phyloP scores from a whole-genome alignment of 2,888 invertebrate species.

The Lathronympha strigana region DNA sequence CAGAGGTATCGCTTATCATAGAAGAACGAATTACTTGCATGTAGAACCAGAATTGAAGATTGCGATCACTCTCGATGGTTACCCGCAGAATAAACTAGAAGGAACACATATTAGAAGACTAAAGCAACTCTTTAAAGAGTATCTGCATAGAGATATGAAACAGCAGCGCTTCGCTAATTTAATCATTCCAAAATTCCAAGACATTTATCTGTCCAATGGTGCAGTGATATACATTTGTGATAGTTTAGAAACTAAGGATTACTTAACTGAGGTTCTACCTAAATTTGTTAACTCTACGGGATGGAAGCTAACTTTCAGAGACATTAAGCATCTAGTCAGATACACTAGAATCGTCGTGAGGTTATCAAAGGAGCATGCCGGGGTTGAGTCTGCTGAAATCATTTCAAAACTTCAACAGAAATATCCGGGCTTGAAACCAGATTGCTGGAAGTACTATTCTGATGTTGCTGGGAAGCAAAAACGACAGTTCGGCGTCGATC shows the following conservation, averaged over 20 bases:
- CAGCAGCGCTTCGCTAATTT: constrained; percentile 67
- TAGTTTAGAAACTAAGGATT: constrained; percentile 75
- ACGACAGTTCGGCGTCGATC: constrained; percentile 76
- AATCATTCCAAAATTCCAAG: constrained; percentile 75
- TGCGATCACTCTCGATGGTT: constrained; percentile 72
- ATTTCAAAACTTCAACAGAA: constrained; percentile 59
- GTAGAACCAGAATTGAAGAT: constrained; percentile 74
- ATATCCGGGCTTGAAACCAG: constrained; percentile 69
- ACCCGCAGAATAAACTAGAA: constrained; percentile 73
- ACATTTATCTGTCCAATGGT: constrained; percentile 74
- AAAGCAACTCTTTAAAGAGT: constrained; percentile 74
- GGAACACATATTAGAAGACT: constrained; percentile 71
- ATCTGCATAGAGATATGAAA: constrained; percentile 73
- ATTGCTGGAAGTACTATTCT: constrained; percentile 76
- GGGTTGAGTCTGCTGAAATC: constrained; percentile 67
- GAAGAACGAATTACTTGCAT: constrained; percentile 75
- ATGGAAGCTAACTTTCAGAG: constrained; percentile 67
- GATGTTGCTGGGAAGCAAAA: constrained; percentile 76
- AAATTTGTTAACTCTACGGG: constrained; percentile 73
- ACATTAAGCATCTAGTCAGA: constrained; percentile 66
- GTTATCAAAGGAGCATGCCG: constrained; percentile 67
- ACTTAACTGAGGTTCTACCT: constrained; percentile 67
- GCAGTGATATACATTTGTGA: constrained; percentile 78
- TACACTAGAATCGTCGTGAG: constrained; percentile 73
- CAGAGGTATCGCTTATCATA: constrained; percentile 74